Conservation (phyloP, 1,140 invertebrate genomes). For the Sipha flava region DNA sequence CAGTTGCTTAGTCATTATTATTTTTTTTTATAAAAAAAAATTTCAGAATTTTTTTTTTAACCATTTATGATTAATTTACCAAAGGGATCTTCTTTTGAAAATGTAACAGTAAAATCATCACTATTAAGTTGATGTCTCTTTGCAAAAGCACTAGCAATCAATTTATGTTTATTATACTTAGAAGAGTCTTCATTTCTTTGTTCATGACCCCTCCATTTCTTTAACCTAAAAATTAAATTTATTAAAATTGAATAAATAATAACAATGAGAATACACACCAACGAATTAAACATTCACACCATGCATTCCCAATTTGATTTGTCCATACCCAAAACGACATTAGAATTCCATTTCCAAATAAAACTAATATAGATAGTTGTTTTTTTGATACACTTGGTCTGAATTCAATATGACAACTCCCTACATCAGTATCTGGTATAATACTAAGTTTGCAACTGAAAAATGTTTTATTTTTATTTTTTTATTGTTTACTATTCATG, state of each 20-base stretch:
- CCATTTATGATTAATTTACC: constrained; percentile 46
- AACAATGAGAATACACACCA: not conserved
- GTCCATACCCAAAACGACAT: constrained; percentile 93
- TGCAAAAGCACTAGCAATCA: constrained; percentile 82
- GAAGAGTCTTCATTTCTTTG: constrained; percentile 60
- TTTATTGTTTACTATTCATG: not conserved
- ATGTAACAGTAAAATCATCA: constrained; percentile 68
- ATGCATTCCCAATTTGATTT: constrained; percentile 65
- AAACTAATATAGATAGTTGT: constrained; percentile 68
- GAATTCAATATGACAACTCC: constrained; percentile 54
- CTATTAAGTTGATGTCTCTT: constrained; percentile 77
- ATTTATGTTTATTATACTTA: constrained; percentile 75
- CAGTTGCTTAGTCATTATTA: no score
- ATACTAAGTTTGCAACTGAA: constrained; percentile 50
- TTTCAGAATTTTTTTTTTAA: not conserved
- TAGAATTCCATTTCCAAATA: constrained; percentile 74
- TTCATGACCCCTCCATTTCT: constrained; percentile 43
- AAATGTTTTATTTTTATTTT: constrained; percentile 17
- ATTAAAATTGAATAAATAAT: constrained; percentile 5
- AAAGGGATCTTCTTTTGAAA: constrained; percentile 77
- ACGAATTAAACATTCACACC: constrained; percentile 45
- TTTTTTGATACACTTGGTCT: constrained; percentile 72
- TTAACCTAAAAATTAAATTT: constrained; percentile 21
- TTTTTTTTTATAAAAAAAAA: not conserved
- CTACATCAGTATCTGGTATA: constrained; percentile 38